Conservation (phyloP, 2,797 vertebrate species). For the Lepidocolaptes lacrymiger region DNA sequence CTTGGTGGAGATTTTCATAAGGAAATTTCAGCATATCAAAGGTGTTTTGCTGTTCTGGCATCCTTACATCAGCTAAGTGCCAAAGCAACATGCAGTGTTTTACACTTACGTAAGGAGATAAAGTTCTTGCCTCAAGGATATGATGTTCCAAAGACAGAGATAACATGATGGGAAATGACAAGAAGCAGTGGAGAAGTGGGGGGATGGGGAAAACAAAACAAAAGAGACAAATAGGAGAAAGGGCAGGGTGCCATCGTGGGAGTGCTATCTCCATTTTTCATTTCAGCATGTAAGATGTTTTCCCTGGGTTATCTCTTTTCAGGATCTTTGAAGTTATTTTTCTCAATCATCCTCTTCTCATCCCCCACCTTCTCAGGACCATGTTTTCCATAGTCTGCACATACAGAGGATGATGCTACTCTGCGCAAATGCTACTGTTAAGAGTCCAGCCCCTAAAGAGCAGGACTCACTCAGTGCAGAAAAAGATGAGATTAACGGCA, state of each 20-base stretch:
- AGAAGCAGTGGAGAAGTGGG: neutral
- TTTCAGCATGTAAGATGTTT: neutral
- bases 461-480: neutral
- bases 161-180: slow-evolving; percentile 50
- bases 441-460: neutral
- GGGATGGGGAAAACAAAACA: neutral
- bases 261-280: neutral
- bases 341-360: neutral
- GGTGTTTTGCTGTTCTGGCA: neutral
- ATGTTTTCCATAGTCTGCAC: neutral
- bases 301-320: neutral
- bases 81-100: neutral
- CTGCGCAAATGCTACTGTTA: neutral
- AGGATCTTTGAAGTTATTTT: neutral
- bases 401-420: neutral
- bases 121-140: slow-evolving; percentile 54
- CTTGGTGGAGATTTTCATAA: neutral
- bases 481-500: neutral
- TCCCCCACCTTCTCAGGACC: neutral
- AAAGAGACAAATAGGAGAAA: neutral
- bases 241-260: neutral
- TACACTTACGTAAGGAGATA: slow-evolving; percentile 15
- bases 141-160: slow-evolving; percentile 13
- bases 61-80: neutral
- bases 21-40: neutral